Conservation (phyloP, 2,888 invertebrate genomes). For the Melieria omissa region DNA sequence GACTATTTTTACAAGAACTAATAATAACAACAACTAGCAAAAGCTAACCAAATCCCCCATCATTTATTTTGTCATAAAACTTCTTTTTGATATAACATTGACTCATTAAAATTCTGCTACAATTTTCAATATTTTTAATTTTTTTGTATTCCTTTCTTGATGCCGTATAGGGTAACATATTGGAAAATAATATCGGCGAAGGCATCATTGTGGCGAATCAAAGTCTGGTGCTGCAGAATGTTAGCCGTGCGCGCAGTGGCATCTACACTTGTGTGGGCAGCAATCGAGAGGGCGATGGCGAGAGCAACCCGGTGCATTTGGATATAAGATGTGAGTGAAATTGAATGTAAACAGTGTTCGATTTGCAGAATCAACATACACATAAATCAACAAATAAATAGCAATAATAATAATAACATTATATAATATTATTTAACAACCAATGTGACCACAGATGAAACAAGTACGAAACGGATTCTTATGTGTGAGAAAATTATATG, state of each 20-base stretch:
- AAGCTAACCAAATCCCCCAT: too few relatives aligned
- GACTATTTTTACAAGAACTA: neutral
- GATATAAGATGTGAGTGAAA: slow-evolving; percentile 83
- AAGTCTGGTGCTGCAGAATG: slow-evolving; percentile 88
- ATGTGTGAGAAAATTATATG: too few relatives aligned
- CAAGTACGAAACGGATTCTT: too few relatives aligned
- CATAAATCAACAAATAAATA: neutral
- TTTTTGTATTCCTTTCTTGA: too few relatives aligned
- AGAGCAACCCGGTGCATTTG: slow-evolving; percentile 84
- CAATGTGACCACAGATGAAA: too few relatives aligned
- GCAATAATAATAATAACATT: too few relatives aligned
- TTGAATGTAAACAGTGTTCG: neutral
- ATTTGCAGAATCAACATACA: neutral
- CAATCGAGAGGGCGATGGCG: slow-evolving; percentile 88
- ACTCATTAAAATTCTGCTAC: neutral
- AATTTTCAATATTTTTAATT: neutral
- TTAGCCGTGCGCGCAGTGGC: slow-evolving; percentile 80
- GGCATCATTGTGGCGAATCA: slow-evolving; percentile 90
- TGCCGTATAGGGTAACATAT: slow-evolving; percentile 75
- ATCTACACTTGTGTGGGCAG: slow-evolving; percentile 89
- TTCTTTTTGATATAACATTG: neutral
- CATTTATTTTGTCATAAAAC: too few relatives aligned
- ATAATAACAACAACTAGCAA: neutral
- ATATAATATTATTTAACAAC: too few relatives aligned
- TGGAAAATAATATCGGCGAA: slow-evolving; percentile 81